Base-by-base conservation (phyloP, 2,888 invertebrate genomes). In the Diadromus collaris region DNA sequence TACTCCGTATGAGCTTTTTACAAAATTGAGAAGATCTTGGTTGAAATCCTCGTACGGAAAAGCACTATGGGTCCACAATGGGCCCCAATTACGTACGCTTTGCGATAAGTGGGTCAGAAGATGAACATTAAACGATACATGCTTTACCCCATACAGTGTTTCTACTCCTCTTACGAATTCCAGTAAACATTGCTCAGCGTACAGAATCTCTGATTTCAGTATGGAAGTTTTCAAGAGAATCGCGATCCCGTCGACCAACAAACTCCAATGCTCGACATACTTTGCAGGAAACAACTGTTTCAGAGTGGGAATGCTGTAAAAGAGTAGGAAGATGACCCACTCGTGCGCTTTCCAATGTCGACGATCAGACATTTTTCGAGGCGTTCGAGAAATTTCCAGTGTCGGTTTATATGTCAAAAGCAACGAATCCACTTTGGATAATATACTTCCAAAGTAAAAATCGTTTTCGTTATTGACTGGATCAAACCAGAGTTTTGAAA, bases 11-110 rank as follows among this genome's bases (percentile, higher is more conserved):
- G 80, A 78, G 56, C 64, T 80, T 21, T 78, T 74, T 16, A 78
- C 48, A 48, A n/a, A 80, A n/a, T 70, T 48, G 5, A 64, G 21
- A 32, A 76, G 32, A 6, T 73, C 34, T 32, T 72, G 75, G 46
- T 78, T 76, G 29, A 58, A 77, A 67, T 82, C 61, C 63, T 82
- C 80, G 32, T 71, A 83, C 24, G 51, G 7, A 29, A 83, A 83
- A 3, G 81, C 77, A 56, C 80, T 83, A 21, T 83, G 80, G 13
- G 54, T 70, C 75, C 77, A 78, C 7, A 83, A 19, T n/a, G 76
- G 79, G 19, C 70, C 77, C 73, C 68, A 80, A 51, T 77, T 63
- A 5, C 44, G 21, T 13, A 80, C 80, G 44, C 74, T 77, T 70
- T 74, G 19, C 1, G 70, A 13, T 21, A 80, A 56, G 60, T 80